Conservation (phyloP, 2,888 invertebrate genomes). For the Eristalinus sepulchralis region DNA sequence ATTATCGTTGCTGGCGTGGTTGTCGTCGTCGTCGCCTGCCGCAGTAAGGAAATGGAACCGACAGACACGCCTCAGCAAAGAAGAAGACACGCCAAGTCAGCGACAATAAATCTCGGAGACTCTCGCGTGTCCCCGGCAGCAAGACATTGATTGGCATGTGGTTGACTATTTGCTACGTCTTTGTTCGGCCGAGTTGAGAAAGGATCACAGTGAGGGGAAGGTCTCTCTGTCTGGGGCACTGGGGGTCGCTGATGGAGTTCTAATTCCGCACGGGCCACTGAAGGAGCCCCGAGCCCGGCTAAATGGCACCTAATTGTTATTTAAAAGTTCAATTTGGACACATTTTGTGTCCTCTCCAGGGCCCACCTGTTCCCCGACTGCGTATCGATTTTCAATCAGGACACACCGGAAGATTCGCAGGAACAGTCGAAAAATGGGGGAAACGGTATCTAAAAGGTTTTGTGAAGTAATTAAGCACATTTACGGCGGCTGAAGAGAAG, state of each 20-base stretch:
- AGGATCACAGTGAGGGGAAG: not conserved
- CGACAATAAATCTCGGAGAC: slow-evolving; percentile 52
- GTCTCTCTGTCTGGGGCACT: slow-evolving; percentile 1
- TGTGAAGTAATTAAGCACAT: slow-evolving; percentile 52
- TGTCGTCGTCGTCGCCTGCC: not conserved
- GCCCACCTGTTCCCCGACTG: not conserved
- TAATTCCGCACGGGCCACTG: not conserved
- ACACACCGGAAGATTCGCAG: not conserved
- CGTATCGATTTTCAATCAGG: slow-evolving; percentile 54
- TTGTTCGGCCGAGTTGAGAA: not conserved
- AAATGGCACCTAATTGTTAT: slow-evolving; percentile 9
- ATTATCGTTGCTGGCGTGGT: not conserved
- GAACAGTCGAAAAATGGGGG: not conserved
- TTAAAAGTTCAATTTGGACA: slow-evolving; percentile 19
- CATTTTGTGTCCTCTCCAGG: not conserved
- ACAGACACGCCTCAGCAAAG: not conserved
- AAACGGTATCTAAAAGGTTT: slow-evolving; percentile 34
- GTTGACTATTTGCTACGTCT: slow-evolving; percentile 7
- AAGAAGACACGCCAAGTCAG: slow-evolving; percentile 19
- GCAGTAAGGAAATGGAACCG: slow-evolving; percentile 10
- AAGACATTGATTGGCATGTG: slow-evolving; percentile 61
- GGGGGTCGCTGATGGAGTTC: slow-evolving; percentile 26
- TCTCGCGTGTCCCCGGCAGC: not conserved
- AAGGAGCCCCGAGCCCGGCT: not conserved
- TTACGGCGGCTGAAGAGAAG: slow-evolving; percentile 31